phyloP scores from a whole-genome alignment of 1,140 invertebrate species.

The Camponotus floridanus region DNA sequence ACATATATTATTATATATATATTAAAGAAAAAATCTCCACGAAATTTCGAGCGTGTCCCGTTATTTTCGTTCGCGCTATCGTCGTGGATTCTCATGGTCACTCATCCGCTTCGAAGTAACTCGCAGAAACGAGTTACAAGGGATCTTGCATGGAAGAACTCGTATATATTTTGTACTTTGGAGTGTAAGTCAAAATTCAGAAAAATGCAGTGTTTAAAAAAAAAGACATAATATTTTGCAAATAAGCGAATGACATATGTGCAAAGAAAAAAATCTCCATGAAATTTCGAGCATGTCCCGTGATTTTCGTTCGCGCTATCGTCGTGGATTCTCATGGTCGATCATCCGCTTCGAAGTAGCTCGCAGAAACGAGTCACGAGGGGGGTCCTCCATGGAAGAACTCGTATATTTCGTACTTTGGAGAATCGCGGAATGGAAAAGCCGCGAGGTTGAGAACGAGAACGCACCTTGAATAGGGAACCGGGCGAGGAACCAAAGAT shows the following conservation, averaged over 20 bases:
- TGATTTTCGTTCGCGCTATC: not conserved
- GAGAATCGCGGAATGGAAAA: conserved; percentile 29
- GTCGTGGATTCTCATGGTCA: not conserved
- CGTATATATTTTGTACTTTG: not conserved
- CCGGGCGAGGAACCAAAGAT: not conserved
- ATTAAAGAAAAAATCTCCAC: not conserved
- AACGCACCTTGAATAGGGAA: conserved; percentile 35
- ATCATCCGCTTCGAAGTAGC: conserved; percentile 35
- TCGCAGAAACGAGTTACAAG: not conserved
- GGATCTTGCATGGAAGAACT: not conserved
- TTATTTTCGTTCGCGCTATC: not conserved
- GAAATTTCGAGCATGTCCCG: conserved; percentile 29
- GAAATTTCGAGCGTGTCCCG: conserved; percentile 25
- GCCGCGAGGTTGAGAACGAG: conserved; percentile 37
- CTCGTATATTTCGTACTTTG: not conserved
- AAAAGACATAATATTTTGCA: not conserved
- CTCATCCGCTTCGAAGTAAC: conserved; percentile 32
- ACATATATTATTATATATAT: no score
- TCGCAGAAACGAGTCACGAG: not conserved
- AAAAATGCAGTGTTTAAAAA: not conserved
- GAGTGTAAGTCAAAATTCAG: not conserved
- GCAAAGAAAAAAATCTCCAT: not conserved
- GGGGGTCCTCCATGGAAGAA: not conserved
- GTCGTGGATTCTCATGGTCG: not conserved
- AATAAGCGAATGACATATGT: not conserved